Conservation (phyloP, 1,140 invertebrate species). For the Bombus superbus region DNA sequence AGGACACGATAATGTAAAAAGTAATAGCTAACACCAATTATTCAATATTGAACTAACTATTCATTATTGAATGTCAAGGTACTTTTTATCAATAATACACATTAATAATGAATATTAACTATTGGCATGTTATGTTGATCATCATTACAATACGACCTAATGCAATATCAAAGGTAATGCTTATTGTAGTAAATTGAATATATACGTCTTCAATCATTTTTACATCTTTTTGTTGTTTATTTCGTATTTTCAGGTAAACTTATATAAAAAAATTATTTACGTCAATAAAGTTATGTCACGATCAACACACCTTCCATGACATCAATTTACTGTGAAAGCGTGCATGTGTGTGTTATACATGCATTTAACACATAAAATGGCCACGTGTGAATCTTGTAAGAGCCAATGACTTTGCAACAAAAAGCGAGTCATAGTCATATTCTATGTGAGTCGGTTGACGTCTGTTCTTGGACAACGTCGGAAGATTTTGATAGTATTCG, state of each 20-base stretch:
- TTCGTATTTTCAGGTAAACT: background rate
- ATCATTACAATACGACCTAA: background rate
- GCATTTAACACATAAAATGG: background rate
- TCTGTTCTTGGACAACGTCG: background rate
- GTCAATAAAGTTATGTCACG: too few relatives aligned
- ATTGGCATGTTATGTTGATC: too few relatives aligned
- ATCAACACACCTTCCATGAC: background rate
- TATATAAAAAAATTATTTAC: background rate
- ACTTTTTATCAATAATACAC: background rate
- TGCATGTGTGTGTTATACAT: background rate
- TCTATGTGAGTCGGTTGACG: background rate
- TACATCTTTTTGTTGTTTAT: background rate
- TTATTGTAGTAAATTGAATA: background rate
- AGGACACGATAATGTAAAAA: background rate
- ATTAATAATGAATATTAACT: background rate
- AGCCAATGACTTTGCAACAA: constrained; percentile 32
- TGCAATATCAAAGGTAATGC: too few relatives aligned
- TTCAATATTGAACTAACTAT: background rate
- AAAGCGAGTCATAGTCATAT: background rate
- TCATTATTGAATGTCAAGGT: too few relatives aligned
- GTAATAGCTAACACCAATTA: background rate
- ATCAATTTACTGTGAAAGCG: background rate
- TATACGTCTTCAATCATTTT: background rate
- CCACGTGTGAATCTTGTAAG: background rate
- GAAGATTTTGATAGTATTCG: background rate